Evolutionary conservation across 2,797 vertebrate species (phyloP), one percentile per base, ranked within the genome.

Genomic region (Gallinago nigripennis): DNA sequence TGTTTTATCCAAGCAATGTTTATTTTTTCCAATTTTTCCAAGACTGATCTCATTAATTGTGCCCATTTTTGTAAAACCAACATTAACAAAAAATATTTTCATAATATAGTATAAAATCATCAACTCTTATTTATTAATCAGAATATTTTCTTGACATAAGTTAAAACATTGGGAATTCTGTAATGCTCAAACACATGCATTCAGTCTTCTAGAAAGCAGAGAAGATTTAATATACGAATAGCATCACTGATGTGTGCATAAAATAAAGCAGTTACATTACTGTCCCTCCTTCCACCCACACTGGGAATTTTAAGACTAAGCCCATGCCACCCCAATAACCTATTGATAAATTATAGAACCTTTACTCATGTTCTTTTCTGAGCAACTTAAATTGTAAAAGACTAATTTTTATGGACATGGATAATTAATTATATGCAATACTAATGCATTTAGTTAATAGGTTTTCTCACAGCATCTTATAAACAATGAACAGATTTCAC

Each of bases 321-420:
- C 8, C 31, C 19, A 75, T 19, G 35, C 4, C 56, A 73, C 33
- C 66, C 31, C 50, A 87, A 57, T n/a, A 88, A 73, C 3, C 10
- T 37, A 73, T 1, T 5, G 18, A 51, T 35, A 87, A 76, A 77
- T 63, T 66, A n/a, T 27, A 87, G 90, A 93, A 35, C 16, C 48
- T 82, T 79, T 54, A 63, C 16, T 50, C 33, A 20, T 16, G 12
- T 46, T 90, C 31, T 79, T 85, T 81, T 81, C 58, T 28, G 46
- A 81, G 54, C 20, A 83, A 78, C 6, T 63, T 85, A 65, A 61
- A 14, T 72, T 79, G 51, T 54, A 85, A 92, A 64, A 61, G 12
- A 61, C 1, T 43, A 25, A 46, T 31, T 66, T 82, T 77, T 70
- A 60, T 24, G 5, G 41, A 46, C 17, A 69, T 0, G 0, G 24